A percentile compares a stretch with the other conserved stretches of the same genome.
Conservation (phyloP, 2,888 invertebrate genomes). For the Parthenolecanium corni region DNA sequence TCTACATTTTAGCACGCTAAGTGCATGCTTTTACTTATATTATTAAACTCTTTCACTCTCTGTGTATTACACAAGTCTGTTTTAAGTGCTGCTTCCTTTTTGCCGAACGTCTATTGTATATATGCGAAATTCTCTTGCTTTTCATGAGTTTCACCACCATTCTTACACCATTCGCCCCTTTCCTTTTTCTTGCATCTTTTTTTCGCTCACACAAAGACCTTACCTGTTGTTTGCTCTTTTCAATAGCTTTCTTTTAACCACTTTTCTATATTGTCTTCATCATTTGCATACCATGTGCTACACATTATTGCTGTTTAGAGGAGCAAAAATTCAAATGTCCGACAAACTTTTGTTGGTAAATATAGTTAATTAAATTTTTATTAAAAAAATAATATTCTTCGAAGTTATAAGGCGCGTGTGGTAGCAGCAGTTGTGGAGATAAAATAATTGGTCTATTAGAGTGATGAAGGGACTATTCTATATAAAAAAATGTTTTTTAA, state of each 20-base stretch:
- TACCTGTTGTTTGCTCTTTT: slow-evolving; percentile 21
- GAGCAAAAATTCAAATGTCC: too few relatives aligned
- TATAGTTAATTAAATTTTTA: too few relatives aligned
- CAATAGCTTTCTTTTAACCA: neutral
- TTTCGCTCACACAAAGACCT: neutral
- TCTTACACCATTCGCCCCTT: neutral
- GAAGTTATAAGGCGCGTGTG: too few relatives aligned
- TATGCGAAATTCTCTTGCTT: slow-evolving; percentile 5
- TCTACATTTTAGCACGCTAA: slow-evolving; percentile 18
- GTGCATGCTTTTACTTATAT: slow-evolving; percentile 24
- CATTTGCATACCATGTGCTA: too few relatives aligned
- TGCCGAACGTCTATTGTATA: neutral
- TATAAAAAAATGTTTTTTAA: too few relatives aligned
- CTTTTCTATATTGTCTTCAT: too few relatives aligned
- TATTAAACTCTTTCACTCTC: slow-evolving; percentile 18
- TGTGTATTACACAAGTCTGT: slow-evolving; percentile 20
- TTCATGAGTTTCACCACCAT: slow-evolving; percentile 11
- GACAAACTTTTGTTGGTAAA: too few relatives aligned
- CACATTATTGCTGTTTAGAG: too few relatives aligned
- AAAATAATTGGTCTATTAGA: too few relatives aligned
- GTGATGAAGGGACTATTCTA: too few relatives aligned
- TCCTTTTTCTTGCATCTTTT: neutral
- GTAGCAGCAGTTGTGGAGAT: too few relatives aligned
- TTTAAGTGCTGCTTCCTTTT: slow-evolving; percentile 23
- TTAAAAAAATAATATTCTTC: too few relatives aligned